Evolutionary conservation across 2,888 invertebrate species (phyloP), one percentile per base, ranked within the genome.

Genomic region (Sacculina carcini): DNA sequence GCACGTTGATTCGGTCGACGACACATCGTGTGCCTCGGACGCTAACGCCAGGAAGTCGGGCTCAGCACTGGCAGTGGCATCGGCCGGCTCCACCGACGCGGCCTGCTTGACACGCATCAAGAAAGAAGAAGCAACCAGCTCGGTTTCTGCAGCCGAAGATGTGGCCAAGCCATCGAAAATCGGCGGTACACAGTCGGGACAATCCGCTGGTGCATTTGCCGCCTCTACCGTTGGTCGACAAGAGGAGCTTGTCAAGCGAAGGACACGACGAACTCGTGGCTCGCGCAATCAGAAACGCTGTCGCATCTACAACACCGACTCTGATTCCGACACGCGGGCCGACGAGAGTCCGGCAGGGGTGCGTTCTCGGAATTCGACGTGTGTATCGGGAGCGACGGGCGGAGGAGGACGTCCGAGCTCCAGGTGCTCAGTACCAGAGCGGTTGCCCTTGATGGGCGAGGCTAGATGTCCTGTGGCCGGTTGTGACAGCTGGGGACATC

Each of bases 391-490:
- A 19, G 23, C 10, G 21, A 14, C n/a, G 7, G 38, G 34, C 19
- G 1, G n/a, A 16, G 16, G 29, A 10, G 23, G 21, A 23, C 28
- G 9, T 7, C 19, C 3, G 47, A 14, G 14, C 4, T 16, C 47
- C 14, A 21, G 10, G 21, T 34, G n/a, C 21, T 21, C 19, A 44
- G 56, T 54, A 23, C 51, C 50, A 29, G 53, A 50, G 12, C 55
- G 55, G 2, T 51, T 55, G 24, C 57, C 56, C 1, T 56, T 56
- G 4, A 60, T 61, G 60, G 68, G 77, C 59, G 78, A 84, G 59
- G 69, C 79, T 47, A 73, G 76, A 55, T 89, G 90, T 65, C 87
- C 87, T 0, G 72, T 90, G 10, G 78, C 84, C 50, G 80, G 71
- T 6, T 92, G 81, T 51, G 83, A 89, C 62, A 89, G 89, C 2